phyloP scores from a whole-genome alignment of 2,113 vertebrate species.

The pig (Sus scrofa) region DNA sequence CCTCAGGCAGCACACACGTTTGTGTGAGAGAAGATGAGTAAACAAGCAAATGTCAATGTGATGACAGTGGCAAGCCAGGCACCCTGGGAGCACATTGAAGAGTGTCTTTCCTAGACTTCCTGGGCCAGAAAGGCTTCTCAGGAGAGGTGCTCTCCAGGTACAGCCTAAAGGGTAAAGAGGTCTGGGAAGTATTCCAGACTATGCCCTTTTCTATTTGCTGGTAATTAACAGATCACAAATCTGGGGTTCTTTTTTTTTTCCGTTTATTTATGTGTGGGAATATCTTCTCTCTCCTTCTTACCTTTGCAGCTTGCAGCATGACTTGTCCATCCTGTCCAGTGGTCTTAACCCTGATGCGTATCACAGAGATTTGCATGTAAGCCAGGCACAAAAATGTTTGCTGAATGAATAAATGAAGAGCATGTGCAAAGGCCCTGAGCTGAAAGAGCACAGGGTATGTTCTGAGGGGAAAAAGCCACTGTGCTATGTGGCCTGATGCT shows the following conservation, averaged over 20 bases:
- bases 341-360: neutral
- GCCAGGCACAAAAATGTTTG: neutral
- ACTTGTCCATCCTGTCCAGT: neutral
- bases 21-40: neutral
- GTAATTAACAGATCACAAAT: neutral
- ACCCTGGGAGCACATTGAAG: neutral
- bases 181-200: slow-evolving; percentile 13
- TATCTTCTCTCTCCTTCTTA: neutral
- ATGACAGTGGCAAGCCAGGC: neutral
- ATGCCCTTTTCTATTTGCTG: slow-evolving; percentile 22
- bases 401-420: neutral
- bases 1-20: neutral
- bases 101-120: neutral
- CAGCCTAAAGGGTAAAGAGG: neutral
- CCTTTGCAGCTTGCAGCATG: neutral
- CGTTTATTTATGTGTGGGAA: neutral
- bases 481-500: fast-evolving
- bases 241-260: neutral
- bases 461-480: neutral
- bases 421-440: neutral
- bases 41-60: neutral
- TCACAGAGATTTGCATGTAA: neutral
- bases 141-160: neutral
- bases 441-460: neutral
- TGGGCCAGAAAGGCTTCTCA: neutral